These are phyloP conservation scores for Sinohyriopsis cumingii DNA, from an alignment of 2,888 invertebrate species.

Conservation along the genomic window DNA sequence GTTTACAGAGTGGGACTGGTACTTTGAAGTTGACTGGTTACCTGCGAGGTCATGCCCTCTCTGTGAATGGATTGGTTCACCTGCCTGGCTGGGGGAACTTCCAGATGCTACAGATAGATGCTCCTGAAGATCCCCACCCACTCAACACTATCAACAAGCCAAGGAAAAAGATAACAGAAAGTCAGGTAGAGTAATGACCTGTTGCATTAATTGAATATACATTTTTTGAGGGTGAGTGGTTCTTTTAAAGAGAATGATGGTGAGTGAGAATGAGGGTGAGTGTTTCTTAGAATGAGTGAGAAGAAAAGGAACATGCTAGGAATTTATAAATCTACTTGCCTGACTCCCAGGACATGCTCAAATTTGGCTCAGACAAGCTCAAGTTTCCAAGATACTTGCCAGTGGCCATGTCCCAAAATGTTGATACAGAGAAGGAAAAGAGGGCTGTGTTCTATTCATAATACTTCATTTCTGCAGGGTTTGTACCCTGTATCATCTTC, in stretches of 20 bases:
- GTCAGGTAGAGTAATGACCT: not conserved
- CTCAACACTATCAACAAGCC: slow-evolving; percentile 41
- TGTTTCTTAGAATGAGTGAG: no score
- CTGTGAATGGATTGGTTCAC: slow-evolving; percentile 91
- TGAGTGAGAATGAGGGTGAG: no score
- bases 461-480: no score
- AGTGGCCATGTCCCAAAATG: no score
- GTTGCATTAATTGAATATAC: not conserved
- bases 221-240: not conserved
- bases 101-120: slow-evolving; percentile 85
- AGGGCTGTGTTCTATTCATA: no score
- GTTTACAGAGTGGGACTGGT: slow-evolving; percentile 56
- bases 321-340: no score
- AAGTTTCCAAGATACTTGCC: no score
- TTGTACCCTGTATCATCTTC: no score
- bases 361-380: no score
- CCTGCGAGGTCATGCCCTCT: slow-evolving; percentile 85
- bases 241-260: not conserved
- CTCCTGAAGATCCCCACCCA: slow-evolving; percentile 70
- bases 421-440: no score
- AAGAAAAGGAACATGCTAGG: no score
- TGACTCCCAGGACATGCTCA: no score
- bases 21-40: slow-evolving; percentile 85
- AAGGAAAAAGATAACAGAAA: slow-evolving; percentile 28
- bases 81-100: slow-evolving; percentile 94